Evolutionary conservation across 2,113 vertebrate genomes (phyloP).

Genomic region (Chelonoidis abingdonii): DNA sequence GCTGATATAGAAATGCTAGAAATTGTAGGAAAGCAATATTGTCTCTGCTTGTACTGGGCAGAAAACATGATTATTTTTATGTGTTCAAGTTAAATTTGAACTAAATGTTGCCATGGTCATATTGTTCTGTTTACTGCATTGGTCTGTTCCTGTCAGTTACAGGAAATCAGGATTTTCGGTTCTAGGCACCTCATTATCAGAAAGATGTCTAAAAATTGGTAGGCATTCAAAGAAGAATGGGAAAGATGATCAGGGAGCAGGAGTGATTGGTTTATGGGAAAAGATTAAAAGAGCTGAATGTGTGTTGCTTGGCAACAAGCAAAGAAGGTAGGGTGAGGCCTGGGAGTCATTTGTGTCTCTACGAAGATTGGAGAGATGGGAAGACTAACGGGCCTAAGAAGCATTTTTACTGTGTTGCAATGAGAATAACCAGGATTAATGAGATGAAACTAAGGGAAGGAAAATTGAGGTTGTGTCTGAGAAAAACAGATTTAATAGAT

Average conservation of each 20-base stretch:
- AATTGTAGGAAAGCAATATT: not conserved
- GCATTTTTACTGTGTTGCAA: not conserved
- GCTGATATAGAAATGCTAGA: not conserved
- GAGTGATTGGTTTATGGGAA: conserved; percentile 20
- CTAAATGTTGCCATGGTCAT: not conserved
- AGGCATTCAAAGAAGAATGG: not conserved
- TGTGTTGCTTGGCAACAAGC: not conserved
- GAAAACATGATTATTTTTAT: not conserved
- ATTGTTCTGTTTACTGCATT: not conserved
- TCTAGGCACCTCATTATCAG: not conserved
- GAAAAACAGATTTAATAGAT: not conserved
- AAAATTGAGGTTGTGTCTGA: not conserved
- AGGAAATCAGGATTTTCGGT: not conserved
- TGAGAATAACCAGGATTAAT: not conserved
- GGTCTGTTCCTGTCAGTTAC: not conserved
- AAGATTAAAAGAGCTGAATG: conserved; percentile 14
- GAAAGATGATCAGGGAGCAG: not conserved
- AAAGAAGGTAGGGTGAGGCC: not conserved
- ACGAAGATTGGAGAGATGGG: not conserved
- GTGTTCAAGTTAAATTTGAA: not conserved
- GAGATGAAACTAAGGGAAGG: not conserved
- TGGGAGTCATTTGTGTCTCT: not conserved
- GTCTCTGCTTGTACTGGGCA: not conserved
- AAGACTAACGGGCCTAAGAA: not conserved
- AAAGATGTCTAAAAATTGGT: not conserved